Conservation (phyloP, 2,113 vertebrate species). For the Tyrannus savana region DNA sequence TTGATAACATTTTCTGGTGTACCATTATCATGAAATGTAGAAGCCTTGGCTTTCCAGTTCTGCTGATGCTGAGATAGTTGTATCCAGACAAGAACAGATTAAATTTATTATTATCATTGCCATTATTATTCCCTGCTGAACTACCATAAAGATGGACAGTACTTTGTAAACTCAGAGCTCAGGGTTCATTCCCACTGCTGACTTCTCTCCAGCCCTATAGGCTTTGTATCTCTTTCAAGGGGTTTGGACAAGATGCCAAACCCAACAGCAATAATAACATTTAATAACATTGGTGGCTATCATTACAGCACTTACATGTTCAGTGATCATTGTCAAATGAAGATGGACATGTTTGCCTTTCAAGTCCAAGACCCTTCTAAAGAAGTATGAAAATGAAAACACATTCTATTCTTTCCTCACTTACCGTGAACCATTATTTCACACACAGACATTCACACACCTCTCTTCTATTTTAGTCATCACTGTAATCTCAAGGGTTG, state of each 20-base stretch:
- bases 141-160: background rate
- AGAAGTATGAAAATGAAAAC: background rate
- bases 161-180: background rate
- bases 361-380: background rate
- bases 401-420: background rate
- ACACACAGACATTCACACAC: background rate
- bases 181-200: background rate
- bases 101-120: background rate
- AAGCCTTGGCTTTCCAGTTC: background rate
- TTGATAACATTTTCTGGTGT: background rate
- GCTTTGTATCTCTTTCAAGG: background rate
- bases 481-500: background rate
- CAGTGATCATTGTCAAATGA: background rate
- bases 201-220: background rate
- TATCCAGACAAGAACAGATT: background rate
- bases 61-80: background rate
- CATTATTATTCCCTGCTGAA: constrained; percentile 24
- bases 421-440: background rate
- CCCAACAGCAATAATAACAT: background rate
- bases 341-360: background rate
- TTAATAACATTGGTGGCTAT: background rate
- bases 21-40: constrained; percentile 22
- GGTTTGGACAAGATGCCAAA: background rate
- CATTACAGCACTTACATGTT: background rate
- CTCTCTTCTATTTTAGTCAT: background rate